Conservation (phyloP, 2,888 invertebrate genomes). For the Pteria penguin region DNA sequence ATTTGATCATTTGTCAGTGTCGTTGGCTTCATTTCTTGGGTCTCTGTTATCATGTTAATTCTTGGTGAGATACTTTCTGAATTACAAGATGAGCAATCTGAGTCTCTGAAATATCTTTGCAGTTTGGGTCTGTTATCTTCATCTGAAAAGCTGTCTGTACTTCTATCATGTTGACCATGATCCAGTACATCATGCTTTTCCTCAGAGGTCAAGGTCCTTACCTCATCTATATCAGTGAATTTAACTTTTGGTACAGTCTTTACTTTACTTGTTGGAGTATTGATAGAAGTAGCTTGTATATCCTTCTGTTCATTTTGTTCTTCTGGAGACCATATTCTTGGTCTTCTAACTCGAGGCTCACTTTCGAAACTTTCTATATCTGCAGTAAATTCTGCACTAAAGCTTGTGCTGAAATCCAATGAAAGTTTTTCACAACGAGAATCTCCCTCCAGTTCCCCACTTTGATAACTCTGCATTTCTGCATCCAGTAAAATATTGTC, state of each 20-base stretch:
- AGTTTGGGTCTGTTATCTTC: constrained; percentile 9
- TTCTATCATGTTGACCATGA: background rate
- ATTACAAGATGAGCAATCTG: constrained; percentile 18
- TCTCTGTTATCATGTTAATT: background rate
- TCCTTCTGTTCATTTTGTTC: background rate
- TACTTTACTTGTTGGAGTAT: background rate
- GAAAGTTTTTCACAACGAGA: background rate
- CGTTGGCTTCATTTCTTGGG: background rate
- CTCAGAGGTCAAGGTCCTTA: background rate
- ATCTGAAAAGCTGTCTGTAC: background rate
- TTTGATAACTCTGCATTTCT: background rate
- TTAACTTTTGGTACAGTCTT: background rate
- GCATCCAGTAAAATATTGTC: constrained; percentile 14
- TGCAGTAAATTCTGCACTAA: background rate
- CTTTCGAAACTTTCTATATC: background rate
- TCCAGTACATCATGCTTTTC: background rate
- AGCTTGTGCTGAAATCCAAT: background rate
- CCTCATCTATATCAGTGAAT: background rate
- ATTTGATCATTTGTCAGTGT: constrained; percentile 4
- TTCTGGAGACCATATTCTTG: background rate
- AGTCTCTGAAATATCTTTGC: constrained; percentile 17
- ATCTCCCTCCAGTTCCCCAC: background rate
- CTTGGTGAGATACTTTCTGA: background rate
- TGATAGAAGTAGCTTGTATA: background rate
- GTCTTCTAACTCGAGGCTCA: constrained; percentile 16